Evolutionary conservation across 2,113 vertebrate species (phyloP), one percentile per base, ranked within the genome.

Genomic region (Ictalurus furcatus): DNA sequence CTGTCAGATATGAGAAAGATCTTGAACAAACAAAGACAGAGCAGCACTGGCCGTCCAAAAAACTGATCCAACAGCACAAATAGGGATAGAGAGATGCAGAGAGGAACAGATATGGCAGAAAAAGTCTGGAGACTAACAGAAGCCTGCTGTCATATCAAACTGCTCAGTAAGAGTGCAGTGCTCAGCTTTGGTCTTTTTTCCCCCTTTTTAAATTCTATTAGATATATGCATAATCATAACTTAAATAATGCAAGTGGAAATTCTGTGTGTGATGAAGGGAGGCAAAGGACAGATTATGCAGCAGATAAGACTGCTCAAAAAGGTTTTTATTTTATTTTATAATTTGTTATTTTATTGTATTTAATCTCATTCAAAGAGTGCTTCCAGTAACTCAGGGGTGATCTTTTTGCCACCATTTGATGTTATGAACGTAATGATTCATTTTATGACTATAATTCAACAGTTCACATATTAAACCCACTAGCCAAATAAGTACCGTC

Each of bases 1-100:
- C 92, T 88, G 92, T 93, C 92, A 91, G 90, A 90, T 23, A 44
- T 16, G 88, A 90, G 79, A 92, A 92, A 92, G 88, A 83, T 58
- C 90, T 94, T 93, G 81, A 85, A 91, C 90, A 89, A 91, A 93
- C 91, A 93, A 85, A 90, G 74, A 67, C 21, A 91, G 87, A 87
- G 40, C 23, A 89, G 59, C 25, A 86, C 92, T 89, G 89, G 91
- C 87, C 84, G 85, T 90, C 90, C 48, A 91, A 90, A 71, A 84
- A 83, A 54, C 86, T 58, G 85, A 92, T 87, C 3, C 89, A 92
- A 86, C 52, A 86, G 67, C 67, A 71, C 65, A 71, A 56, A 54
- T 23, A 82, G 34, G 1, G 80, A 17, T 86, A 80, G 87, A 89
- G n/a, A 73, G 0, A 56, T 86, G 28, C n/a, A 65, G 71, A 54